Evolutionary conservation across 2,888 invertebrate genomes (phyloP), one percentile per base, ranked within the genome.

Genomic region (Thecocarcelia acutangulata): DNA sequence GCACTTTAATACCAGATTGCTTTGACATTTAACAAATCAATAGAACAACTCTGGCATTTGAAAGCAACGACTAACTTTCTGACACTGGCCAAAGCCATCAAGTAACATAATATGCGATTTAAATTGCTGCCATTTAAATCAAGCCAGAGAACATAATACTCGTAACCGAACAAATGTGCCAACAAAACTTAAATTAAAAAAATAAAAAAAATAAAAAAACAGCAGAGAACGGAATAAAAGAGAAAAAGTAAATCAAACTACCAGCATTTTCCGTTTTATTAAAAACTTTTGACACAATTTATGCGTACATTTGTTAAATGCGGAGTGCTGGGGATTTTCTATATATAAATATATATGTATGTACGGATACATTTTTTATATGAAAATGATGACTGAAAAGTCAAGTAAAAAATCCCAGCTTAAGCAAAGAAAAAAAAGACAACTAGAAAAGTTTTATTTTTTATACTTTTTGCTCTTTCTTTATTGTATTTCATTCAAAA

Each of bases 211-310:
- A 24, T 19, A 42, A 8, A 21, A 19, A 44, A 15, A 58, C 17
- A 42, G 12, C 5, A 13, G 3, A 44, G 3, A 74, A 46, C 2
- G 50, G 33, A 33, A 33, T 33, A 8, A 33, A 33, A 33, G 33
- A 33, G 15, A 42, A 61, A 15, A 61, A 75, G 19, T 21, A 68
- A 59, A 72, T 58, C 70, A 58, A 69, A 46, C 42, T 40, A 56
- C 12, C 50, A 77, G 50, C 40, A 70, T 56, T 59, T 64, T 52
- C 52, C 50, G 21, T 72, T 68, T 72, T 72, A 64, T 66, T 59
- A 59, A 78, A 78, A 78, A 78, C 59, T 79, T 79, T 79, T 79
- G 78, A 73, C 72, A 79, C 66, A 72, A 66, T 59, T 66, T 72
- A 66, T 78, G 64, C 72, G 59, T 72, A 52, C 50, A 66, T 59